Evolutionary conservation across 2,797 vertebrate species (phyloP), one percentile per base, ranked within the genome.

Genomic region (Meriones psammophilus): DNA sequence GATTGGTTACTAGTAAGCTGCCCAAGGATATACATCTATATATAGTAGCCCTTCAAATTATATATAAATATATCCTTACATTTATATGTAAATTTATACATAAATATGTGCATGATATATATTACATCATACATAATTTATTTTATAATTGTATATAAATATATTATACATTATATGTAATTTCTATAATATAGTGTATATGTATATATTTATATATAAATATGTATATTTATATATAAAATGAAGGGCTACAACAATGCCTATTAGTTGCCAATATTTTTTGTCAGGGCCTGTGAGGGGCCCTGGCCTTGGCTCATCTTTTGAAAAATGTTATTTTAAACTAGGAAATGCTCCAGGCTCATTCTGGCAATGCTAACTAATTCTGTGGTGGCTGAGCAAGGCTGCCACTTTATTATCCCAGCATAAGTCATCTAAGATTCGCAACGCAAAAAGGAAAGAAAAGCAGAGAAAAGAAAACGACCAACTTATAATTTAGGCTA

Each of bases 381-480:
- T 88, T 92, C n/a, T 89, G 20, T 64, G n/a, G 66, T 86, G 50
- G 79, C 66, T 89, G 46, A 8, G n/a, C 85, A 26, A 95, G 94
- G 36, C 86, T 88, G 79, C 15, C 85, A 39, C 56, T 96, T 91
- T 96, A 91, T 95, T 89, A 92, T 62, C 96, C 89, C 94, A 77
- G 80, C 39, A 91, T n/a, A 92, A 96, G 88, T 92, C 42, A 94
- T 46, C 26, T 62, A 87, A 94, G 50, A 91, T 20, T 92, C 81
- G 14, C 33, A 87, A 74, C 36, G n/a, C n/a, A 77, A 92, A 68
- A 60, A n/a, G 64, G 50, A 22, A 56, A 79, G 46, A 46, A n/a
- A 33, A 73, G 73, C 50, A 50, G 50, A 50, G 50, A 50, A 56
- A n/a, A n/a, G n/a, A 60, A 69, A 84, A 71, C 18, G 62, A 10